A percentile compares a stretch with the other conserved stretches of the same genome.
Evolutionary conservation across 2,888 invertebrate genomes (phyloP).

Genomic region (Ennomos quercinarius): DNA sequence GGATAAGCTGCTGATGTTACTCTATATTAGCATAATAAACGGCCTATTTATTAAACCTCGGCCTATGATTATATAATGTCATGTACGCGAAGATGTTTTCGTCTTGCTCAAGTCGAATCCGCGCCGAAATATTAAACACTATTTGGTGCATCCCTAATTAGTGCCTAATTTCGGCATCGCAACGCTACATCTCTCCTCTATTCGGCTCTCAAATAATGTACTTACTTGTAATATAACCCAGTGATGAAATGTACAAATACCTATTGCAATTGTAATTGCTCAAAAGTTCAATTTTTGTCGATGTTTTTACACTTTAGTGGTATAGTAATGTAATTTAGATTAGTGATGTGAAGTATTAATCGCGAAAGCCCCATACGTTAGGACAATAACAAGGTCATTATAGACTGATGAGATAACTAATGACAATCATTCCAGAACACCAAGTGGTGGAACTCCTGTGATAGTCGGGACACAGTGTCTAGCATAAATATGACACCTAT

Average conservation of each 20-base stretch:
- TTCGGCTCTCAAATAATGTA: conserved; percentile 20
- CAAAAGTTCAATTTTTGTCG: conserved; percentile 29
- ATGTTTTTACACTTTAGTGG: conserved; percentile 20
- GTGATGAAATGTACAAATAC: conserved; percentile 28
- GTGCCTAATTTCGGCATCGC: background rate
- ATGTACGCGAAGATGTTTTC: too few relatives aligned
- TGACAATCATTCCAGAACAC: conserved; percentile 54
- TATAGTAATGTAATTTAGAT: conserved; percentile 17
- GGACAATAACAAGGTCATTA: conserved; percentile 34
- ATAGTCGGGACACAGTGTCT: conserved; percentile 56
- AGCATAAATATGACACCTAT: conserved; percentile 41
- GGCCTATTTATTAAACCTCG: too few relatives aligned
- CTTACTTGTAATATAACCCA: conserved; percentile 22
- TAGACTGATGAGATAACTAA: conserved; percentile 39
- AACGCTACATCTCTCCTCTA: conserved; percentile 7
- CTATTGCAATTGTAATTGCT: conserved; percentile 32
- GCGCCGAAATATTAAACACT: too few relatives aligned
- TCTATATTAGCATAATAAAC: too few relatives aligned
- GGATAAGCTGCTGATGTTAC: too few relatives aligned
- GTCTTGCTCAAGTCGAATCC: too few relatives aligned
- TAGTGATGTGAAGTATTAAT: conserved; percentile 17
- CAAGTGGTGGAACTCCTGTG: conserved; percentile 59
- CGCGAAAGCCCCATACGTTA: conserved; percentile 36
- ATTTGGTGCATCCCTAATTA: too few relatives aligned
- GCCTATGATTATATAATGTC: too few relatives aligned